phyloP scores from a whole-genome alignment of 2,797 vertebrate genomes.

The Pseudotriccus pelzelni region DNA sequence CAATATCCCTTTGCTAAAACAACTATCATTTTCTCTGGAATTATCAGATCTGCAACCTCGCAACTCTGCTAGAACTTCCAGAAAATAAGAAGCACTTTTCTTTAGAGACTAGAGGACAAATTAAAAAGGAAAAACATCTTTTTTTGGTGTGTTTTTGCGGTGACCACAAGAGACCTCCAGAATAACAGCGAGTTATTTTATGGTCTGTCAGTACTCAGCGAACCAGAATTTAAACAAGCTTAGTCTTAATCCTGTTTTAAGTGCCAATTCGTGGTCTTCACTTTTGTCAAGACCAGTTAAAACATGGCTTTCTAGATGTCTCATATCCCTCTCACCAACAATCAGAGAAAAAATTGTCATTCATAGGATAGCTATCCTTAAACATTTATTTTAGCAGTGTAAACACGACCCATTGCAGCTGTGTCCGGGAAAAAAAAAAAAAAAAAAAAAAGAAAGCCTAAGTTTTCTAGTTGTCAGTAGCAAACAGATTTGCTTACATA shows the following conservation, averaged over 20 bases:
- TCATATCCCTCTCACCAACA: constrained; percentile 44
- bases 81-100: not conserved
- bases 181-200: not conserved
- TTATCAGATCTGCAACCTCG: not conserved
- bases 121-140: not conserved
- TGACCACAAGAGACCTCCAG: not conserved
- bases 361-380: not conserved
- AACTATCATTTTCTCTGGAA: not conserved
- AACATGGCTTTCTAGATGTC: not conserved
- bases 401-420: constrained; percentile 44
- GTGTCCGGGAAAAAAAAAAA: not conserved
- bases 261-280: not conserved
- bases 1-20: not conserved
- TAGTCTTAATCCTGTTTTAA: not conserved
- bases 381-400: constrained; percentile 59
- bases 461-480: not conserved
- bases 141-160: not conserved
- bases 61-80: not conserved
- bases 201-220: not conserved
- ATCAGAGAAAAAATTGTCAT: not conserved
- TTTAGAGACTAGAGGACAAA: not conserved
- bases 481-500: not conserved
- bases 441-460: not conserved
- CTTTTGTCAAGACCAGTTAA: not conserved
- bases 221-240: constrained; percentile 4